Evolutionary conservation across 2,888 invertebrate genomes (phyloP), one percentile per base, ranked within the genome.

Genomic region (Theretra japonica): DNA sequence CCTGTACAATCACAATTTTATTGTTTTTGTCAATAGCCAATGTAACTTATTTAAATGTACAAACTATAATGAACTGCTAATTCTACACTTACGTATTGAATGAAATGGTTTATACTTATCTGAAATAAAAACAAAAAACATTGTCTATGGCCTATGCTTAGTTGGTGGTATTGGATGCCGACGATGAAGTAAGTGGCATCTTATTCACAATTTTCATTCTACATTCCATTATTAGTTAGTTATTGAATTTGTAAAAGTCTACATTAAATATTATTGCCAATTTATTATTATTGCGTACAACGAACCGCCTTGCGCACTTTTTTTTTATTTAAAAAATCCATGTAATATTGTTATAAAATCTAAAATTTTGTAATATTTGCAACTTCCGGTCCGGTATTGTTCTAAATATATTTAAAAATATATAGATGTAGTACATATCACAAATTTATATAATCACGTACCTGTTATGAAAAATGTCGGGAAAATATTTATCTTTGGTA

Each of bases 401-500:
- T 41, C 41, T 65, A 25, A 65, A 65, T 65, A 62, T 23, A 62
- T 41, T 21, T 15, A 21, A 65, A 28, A 65, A 65, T 41, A 65
- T 65, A 65, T 65, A 65, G 23, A 23, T 65, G 58, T 70, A 69
- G 30, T 41, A 70, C 69, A 70, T 70, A 70, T 70, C 69, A 70
- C 69, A 70, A 58, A 57, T 53, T 57, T 58, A 70, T 69, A 69
- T n/a, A 19, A 69, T 69, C 57, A 70, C 53, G 33, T 70, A 70
- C 41, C 33, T 70, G 41, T 70, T 58, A 21, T 23, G 11, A 30
- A 57, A 70, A 25, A 33, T 25, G 15, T 58, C 4, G 17, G 15
- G 4, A 25, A 25, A 1, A 25, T 58, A 58, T 28, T 59, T 25
- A 17, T 28, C 59, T 15, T 48, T 48, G 23, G 23, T 48, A 15